Conservation (phyloP, 1,140 invertebrate species). For the Cotesia glomerata region DNA sequence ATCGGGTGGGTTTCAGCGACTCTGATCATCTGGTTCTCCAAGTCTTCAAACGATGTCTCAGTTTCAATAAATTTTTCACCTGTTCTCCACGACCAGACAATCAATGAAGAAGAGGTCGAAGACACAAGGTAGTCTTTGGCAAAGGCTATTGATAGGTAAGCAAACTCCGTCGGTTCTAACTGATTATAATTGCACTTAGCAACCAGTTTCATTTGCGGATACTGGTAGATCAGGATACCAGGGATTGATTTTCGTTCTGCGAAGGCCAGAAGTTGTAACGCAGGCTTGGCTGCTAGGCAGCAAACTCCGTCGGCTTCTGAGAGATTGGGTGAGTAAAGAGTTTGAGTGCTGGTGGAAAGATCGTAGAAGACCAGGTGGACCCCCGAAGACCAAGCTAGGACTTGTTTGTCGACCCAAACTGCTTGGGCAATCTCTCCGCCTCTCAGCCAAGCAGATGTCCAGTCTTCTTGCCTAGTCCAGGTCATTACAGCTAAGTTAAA, state of each 20-base stretch:
- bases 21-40: constrained; percentile 42
- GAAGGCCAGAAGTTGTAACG: constrained; percentile 45
- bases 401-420: constrained; percentile 52
- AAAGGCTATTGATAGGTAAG: constrained; percentile 52
- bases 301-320: constrained; percentile 44
- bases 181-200: constrained; percentile 38
- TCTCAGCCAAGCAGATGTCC: constrained; percentile 49
- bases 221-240: constrained; percentile 48
- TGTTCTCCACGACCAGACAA: constrained; percentile 58
- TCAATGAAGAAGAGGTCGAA: constrained; percentile 43
- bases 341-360: constrained; percentile 33
- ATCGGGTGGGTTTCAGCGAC: constrained; percentile 31
- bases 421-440: constrained; percentile 49
- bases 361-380: constrained; percentile 52
- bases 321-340: constrained; percentile 37
- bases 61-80: constrained; percentile 44
- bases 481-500: neutral
- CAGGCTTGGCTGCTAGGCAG: constrained; percentile 48
- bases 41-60: constrained; percentile 43
- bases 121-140: constrained; percentile 47
- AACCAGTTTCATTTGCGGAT: constrained; percentile 52
- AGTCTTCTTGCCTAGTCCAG: constrained; percentile 7
- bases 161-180: constrained; percentile 26
- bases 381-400: constrained; percentile 52
- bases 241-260: constrained; percentile 48